phyloP scores from a whole-genome alignment of 2,113 vertebrate genomes.

The Rhipidura dahli region DNA sequence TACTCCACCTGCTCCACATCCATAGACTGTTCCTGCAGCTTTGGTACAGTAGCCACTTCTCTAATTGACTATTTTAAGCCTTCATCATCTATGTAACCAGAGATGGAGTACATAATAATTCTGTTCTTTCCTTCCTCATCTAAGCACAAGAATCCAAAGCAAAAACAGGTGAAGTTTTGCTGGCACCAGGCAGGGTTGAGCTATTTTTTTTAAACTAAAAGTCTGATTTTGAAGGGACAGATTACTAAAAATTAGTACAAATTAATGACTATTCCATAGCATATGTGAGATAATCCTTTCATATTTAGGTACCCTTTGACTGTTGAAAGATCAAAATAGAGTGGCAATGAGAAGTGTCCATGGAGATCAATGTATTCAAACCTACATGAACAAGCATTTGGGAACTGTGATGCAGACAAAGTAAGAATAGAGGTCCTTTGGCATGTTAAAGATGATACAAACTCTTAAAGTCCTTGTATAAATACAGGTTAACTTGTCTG shows the following conservation, averaged over 20 bases:
- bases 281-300: background rate
- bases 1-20: background rate
- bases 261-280: background rate
- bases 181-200: background rate
- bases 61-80: background rate
- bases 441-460: background rate
- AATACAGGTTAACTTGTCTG: background rate
- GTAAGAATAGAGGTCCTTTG: background rate
- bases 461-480: background rate
- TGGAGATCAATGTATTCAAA: background rate
- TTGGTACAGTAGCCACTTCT: background rate
- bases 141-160: background rate
- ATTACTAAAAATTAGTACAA: background rate
- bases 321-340: background rate
- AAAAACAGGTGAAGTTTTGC: background rate
- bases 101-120: background rate
- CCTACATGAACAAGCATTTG: background rate
- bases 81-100: background rate
- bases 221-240: background rate
- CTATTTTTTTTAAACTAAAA: background rate
- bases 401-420: background rate
- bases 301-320: background rate
- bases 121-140: slow-evolving; percentile 17
- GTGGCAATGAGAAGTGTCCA: background rate
- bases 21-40: background rate